Percentiles rank a stretch among this genome's conserved stretches.
Conservation (phyloP, 2,888 invertebrate genomes). For the Drosophila subquinaria region DNA sequence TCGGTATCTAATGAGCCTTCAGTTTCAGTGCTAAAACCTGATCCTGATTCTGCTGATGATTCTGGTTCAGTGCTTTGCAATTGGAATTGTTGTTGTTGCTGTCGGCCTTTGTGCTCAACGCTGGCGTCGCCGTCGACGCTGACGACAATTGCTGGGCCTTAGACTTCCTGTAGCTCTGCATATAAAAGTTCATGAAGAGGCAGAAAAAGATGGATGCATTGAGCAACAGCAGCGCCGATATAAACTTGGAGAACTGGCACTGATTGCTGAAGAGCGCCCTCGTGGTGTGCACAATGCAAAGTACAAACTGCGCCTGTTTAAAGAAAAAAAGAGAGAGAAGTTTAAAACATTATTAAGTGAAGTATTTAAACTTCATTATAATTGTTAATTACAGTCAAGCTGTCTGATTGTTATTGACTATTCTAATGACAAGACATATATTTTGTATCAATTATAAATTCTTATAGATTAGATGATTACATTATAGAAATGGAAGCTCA, state of each 20-base stretch:
- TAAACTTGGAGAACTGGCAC: conserved; percentile 87
- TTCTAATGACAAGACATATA: neutral
- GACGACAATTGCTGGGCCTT: conserved; percentile 56
- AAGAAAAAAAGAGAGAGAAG: neutral
- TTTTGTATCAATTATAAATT: neutral
- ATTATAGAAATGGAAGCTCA: neutral
- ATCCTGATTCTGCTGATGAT: conserved; percentile 25
- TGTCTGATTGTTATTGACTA: too few species aligned
- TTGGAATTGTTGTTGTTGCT: conserved; percentile 68
- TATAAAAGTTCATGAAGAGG: conserved; percentile 96
- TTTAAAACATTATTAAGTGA: neutral
- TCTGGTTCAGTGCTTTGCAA: conserved; percentile 44
- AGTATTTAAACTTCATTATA: neutral
- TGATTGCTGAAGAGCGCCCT: conserved; percentile 84
- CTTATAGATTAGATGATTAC: neutral
- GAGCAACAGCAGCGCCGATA: conserved; percentile 91
- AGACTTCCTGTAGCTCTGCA: conserved; percentile 90
- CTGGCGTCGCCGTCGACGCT: conserved; percentile 34
- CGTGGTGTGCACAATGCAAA: conserved; percentile 85
- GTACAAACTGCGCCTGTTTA: conserved; percentile 85
- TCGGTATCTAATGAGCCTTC: conserved; percentile 68
- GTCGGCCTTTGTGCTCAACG: conserved; percentile 46
- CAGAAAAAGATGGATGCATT: conserved; percentile 95
- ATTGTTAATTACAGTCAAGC: too few species aligned
- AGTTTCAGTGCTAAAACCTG: conserved; percentile 58